phyloP scores from a whole-genome alignment of 1,140 invertebrate species.

The Hormaphis cornu region DNA sequence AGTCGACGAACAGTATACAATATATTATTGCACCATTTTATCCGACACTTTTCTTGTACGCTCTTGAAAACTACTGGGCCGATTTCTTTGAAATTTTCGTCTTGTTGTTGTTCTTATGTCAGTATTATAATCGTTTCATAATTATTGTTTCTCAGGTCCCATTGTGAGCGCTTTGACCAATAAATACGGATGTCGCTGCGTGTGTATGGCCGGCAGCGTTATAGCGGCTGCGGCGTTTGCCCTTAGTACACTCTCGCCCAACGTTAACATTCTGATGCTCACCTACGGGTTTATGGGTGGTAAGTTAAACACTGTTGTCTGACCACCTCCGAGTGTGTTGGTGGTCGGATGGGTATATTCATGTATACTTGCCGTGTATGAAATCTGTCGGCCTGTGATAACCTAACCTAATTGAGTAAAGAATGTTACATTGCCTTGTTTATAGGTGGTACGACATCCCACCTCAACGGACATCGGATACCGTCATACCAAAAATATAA shows the following conservation, averaged over 20 bases:
- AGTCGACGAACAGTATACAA: no score
- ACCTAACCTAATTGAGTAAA: slow-evolving; percentile 28
- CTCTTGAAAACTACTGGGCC: no score
- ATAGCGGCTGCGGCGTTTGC: slow-evolving; percentile 79
- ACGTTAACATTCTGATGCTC: slow-evolving; percentile 81
- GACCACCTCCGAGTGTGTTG: neutral
- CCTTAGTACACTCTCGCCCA: slow-evolving; percentile 74
- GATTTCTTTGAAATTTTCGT: no score
- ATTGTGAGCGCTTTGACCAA: slow-evolving; percentile 91
- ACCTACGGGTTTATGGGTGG: slow-evolving; percentile 90
- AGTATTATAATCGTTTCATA: neutral
- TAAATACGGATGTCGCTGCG: slow-evolving; percentile 85
- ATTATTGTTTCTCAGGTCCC: slow-evolving; percentile 55
- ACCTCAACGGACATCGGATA: slow-evolving; percentile 25
- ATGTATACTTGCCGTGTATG: slow-evolving; percentile 18
- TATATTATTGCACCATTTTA: no score
- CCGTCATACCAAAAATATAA: slow-evolving; percentile 23
- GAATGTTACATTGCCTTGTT: slow-evolving; percentile 30
- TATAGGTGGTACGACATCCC: slow-evolving; percentile 30
- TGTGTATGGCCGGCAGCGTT: slow-evolving; percentile 82
- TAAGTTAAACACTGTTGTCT: slow-evolving; percentile 42
- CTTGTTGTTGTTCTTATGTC: no score
- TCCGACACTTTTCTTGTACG: no score
- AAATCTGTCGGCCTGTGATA: slow-evolving; percentile 16
- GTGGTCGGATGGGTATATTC: neutral